These are phyloP conservation scores for Chionis minor DNA, from an alignment of 2,113 vertebrate species.

Conservation along the genomic window DNA sequence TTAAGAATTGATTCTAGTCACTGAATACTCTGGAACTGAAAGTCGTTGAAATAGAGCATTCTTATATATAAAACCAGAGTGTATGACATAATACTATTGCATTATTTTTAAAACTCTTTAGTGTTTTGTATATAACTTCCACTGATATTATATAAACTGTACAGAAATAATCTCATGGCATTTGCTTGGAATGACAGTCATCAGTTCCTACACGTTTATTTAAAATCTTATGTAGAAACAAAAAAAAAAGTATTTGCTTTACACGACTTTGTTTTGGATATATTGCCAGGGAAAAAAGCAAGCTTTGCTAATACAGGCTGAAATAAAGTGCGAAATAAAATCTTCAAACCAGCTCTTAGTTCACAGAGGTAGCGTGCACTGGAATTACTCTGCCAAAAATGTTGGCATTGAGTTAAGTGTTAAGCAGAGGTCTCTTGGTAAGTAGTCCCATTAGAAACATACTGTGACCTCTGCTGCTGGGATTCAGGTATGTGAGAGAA, in stretches of 20 bases:
- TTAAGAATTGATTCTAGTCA: not conserved
- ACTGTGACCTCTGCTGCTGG: constrained; percentile 1
- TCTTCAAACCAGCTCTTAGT: not conserved
- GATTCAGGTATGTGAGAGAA: constrained; percentile 49
- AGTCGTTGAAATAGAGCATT: not conserved
- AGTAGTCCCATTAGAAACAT: constrained; percentile 22
- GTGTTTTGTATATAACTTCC: not conserved
- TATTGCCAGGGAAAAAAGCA: not conserved
- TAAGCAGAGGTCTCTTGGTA: not conserved
- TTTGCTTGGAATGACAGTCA: constrained; percentile 24
- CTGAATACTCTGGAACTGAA: not conserved
- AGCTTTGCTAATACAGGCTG: not conserved
- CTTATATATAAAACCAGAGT: not conserved
- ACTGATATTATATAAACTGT: constrained; percentile 30
- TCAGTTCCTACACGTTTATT: constrained; percentile 10
- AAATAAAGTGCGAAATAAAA: not conserved
- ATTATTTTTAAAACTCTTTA: not conserved
- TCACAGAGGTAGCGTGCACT: not conserved
- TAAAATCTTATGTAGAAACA: not conserved
- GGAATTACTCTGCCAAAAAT: not conserved
- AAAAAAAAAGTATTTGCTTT: constrained; percentile 7
- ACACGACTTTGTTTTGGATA: not conserved
- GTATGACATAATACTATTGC: not conserved
- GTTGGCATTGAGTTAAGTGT: not conserved
- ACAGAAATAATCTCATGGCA: constrained; percentile 41